Conservation (phyloP, 2,113 vertebrate genomes). For the Pogonocichla stellata region DNA sequence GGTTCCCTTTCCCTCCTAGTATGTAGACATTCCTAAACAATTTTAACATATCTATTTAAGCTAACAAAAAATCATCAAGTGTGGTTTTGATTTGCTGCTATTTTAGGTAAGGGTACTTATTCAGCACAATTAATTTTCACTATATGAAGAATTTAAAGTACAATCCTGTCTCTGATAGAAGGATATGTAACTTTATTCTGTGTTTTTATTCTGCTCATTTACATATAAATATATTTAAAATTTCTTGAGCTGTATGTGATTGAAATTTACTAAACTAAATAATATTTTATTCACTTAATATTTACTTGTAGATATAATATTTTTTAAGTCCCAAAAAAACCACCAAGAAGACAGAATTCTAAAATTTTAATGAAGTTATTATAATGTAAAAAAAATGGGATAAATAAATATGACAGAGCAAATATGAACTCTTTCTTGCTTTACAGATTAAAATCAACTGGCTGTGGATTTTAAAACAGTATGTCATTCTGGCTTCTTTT, state of each 20-base stretch:
- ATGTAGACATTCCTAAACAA: neutral
- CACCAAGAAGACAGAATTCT: neutral
- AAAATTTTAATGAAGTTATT: neutral
- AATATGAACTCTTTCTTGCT: neutral
- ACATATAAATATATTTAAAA: neutral
- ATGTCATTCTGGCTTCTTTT: neutral
- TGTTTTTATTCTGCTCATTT: neutral
- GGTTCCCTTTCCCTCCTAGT: conserved; percentile 59
- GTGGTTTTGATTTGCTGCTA: neutral
- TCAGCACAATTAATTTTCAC: neutral
- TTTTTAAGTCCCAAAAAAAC: neutral
- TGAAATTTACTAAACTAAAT: neutral
- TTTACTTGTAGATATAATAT: neutral
- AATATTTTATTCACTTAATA: neutral
- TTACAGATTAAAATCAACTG: neutral
- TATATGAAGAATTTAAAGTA: neutral
- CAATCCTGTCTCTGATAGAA: neutral
- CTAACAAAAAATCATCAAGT: neutral
- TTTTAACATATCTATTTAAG: neutral
- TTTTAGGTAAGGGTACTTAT: neutral
- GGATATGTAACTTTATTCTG: neutral
- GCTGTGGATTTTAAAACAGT: neutral
- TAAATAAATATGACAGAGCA: neutral
- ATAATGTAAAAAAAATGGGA: neutral
- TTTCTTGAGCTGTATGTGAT: neutral